Base-by-base conservation (phyloP, 2,113 vertebrate species). In the Engystomops pustulosus region DNA sequence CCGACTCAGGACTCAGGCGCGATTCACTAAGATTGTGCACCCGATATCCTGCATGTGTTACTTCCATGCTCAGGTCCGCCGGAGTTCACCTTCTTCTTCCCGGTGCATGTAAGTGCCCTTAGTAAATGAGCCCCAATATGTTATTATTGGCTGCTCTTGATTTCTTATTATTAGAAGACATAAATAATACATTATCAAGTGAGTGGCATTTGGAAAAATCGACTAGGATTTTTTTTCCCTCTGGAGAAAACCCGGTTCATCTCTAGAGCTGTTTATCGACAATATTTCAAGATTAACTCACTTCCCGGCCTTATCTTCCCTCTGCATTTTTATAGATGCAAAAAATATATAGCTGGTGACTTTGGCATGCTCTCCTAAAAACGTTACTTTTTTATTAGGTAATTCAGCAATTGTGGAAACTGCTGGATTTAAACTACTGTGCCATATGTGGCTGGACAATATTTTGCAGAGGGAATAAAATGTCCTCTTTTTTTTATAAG, bases 311-410 rank as follows among this genome's bases (percentile, higher is more conserved):
- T 70, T 58, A 79, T 11, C 49, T 74, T 74, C 74, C 23, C 38
- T 41, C 69, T 74, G 80, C 68, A 72, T 82, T 82, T 82, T 82
- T 82, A 82, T 82, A 74, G 80, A 82, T 82, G 53, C 80, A 82
- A 72, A 80, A 80, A 82, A 82, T 82, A 82, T 82, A 82, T 82
- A 32, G 80, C 80, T 74, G 80, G 69, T 82, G 80, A 60, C 70
- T 74, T 82, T 82, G 80, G 80, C 80, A 62, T 82, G 68, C 69
- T 82, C 80, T 82, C 80, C 36, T 74, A 82, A 72, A 68, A 82
- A 60, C 38, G 38, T 82, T 45, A 62, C 27, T 74, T 82, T 82
- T 74, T 82, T 72, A 82, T 82, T 82, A 82, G 80, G 80, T 74
- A 82, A 82, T 82, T 82, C 51, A 74, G 69, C 80, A 82, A 82